These are phyloP conservation scores for Zelleria hepariella DNA, from an alignment of 2,888 invertebrate species.

Conservation along the genomic window DNA sequence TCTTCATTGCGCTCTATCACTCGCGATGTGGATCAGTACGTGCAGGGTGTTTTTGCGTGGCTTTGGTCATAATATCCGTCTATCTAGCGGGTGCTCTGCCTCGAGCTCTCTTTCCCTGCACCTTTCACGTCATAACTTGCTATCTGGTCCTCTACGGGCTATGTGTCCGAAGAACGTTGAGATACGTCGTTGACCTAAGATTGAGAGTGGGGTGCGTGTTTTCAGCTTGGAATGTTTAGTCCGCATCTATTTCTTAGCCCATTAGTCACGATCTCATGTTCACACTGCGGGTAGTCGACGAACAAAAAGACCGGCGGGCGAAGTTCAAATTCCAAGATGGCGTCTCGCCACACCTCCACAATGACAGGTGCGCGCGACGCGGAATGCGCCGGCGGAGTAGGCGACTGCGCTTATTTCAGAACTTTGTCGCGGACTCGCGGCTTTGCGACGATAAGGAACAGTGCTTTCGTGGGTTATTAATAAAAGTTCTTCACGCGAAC, in stretches of 20 bases:
- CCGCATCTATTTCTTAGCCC: not conserved
- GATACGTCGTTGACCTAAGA: too few species aligned
- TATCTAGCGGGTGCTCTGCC: too few species aligned
- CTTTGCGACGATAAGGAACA: not conserved
- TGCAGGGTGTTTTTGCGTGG: too few species aligned
- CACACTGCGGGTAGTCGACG: not conserved
- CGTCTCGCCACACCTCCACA: not conserved
- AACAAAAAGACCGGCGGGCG: not conserved
- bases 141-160: too few species aligned
- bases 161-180: too few species aligned
- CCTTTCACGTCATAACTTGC: too few species aligned
- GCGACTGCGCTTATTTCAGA: not conserved
- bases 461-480: not conserved
- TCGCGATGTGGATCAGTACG: too few species aligned
- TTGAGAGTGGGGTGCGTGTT: too few species aligned
- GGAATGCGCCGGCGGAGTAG: not conserved
- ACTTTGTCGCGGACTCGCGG: not conserved
- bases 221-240: not conserved
- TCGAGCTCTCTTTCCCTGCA: too few species aligned
- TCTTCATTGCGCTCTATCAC: too few species aligned
- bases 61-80: too few species aligned
- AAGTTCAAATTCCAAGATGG: not conserved
- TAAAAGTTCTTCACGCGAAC: too few species aligned
- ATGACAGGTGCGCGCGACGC: not conserved
- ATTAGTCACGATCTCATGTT: not conserved